phyloP scores from a whole-genome alignment of 1,140 invertebrate species.

The Whitmania pigra region DNA sequence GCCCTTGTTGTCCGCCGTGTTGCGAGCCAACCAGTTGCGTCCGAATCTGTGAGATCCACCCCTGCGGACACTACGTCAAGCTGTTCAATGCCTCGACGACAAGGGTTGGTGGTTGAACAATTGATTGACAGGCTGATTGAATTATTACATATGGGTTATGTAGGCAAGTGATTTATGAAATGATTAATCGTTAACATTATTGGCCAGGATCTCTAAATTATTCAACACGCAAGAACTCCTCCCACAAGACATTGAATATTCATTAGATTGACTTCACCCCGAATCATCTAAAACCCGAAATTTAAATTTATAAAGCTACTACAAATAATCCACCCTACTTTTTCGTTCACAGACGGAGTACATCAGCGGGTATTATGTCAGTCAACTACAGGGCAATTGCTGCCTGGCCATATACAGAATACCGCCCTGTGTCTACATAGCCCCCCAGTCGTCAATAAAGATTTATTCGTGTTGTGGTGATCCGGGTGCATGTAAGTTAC shows the following conservation, averaged over 20 bases:
- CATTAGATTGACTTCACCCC: too few relatives aligned
- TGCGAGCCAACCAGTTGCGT: slow-evolving; percentile 5
- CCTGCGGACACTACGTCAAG: slow-evolving; percentile 37
- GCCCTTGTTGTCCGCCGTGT: neutral
- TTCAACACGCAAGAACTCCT: too few relatives aligned
- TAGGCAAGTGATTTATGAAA: too few relatives aligned
- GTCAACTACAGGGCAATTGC: slow-evolving; percentile 40
- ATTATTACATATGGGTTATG: too few relatives aligned
- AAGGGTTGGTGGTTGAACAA: slow-evolving; percentile 28
- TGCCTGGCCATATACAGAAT: slow-evolving; percentile 40
- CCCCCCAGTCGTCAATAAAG: slow-evolving; percentile 35
- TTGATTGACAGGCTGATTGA: too few relatives aligned
- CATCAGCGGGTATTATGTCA: slow-evolving; percentile 38
- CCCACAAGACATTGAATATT: too few relatives aligned
- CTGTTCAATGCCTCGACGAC: slow-evolving; percentile 34
- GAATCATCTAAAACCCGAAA: too few relatives aligned
- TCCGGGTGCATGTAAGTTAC: slow-evolving; percentile 36
- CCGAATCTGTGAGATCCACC: slow-evolving; percentile 32
- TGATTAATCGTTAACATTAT: too few relatives aligned
- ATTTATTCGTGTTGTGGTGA: slow-evolving; percentile 38
- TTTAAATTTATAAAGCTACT: too few relatives aligned
- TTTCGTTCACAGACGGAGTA: slow-evolving; percentile 33
- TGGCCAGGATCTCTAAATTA: too few relatives aligned
- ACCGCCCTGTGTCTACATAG: slow-evolving; percentile 35
- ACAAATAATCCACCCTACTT: neutral